phyloP scores from a whole-genome alignment of 2,888 invertebrate species.

The Polydesmus complanatus region DNA sequence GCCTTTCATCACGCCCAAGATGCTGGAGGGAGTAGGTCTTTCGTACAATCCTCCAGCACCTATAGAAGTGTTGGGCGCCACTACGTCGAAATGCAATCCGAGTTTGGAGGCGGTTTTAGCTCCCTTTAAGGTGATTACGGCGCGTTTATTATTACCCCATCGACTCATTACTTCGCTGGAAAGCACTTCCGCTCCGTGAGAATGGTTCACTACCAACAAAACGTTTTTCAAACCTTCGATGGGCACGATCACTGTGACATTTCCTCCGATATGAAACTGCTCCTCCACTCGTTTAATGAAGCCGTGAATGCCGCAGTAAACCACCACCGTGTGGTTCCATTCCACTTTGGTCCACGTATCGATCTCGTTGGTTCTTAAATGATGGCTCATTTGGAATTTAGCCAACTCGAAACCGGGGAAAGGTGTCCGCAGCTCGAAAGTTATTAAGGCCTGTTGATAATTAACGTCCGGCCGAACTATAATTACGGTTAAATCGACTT shows the following conservation, averaged over 20 bases:
- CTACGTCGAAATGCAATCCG: not conserved
- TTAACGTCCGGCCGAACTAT: constrained; percentile 1
- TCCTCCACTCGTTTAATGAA: not conserved
- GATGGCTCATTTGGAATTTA: not conserved
- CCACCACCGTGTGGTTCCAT: not conserved
- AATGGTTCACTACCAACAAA: not conserved
- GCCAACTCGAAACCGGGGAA: not conserved
- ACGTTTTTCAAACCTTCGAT: constrained; percentile 10
- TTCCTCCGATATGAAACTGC: not conserved
- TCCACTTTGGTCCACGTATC: not conserved
- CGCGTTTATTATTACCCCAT: not conserved
- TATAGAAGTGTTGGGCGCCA: not conserved
- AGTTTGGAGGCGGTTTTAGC: not conserved
- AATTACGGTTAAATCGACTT: not conserved
- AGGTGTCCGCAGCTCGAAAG: constrained; percentile 2
- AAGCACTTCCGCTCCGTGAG: not conserved
- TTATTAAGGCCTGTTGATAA: not conserved
- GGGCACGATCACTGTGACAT: constrained; percentile 1
- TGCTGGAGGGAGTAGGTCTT: not conserved
- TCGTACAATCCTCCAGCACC: not conserved
- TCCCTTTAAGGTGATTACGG: not conserved
- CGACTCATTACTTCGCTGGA: not conserved
- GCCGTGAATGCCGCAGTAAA: not conserved
- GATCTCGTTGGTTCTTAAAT: not conserved
- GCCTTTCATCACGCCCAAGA: not conserved